phyloP scores from a whole-genome alignment of 1,140 invertebrate genomes.

The Papilio polyxenes region DNA sequence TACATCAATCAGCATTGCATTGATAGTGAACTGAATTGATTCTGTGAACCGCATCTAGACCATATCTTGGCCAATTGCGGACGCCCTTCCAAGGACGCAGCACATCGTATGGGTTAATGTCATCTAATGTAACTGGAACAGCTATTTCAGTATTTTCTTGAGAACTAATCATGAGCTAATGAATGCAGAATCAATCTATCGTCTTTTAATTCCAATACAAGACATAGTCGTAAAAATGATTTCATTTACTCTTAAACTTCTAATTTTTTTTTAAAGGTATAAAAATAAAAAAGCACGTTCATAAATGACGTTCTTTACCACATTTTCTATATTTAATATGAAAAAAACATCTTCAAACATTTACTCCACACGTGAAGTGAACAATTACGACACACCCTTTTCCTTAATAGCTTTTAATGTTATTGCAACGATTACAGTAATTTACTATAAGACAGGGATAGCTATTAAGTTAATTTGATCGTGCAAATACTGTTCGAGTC shows the following conservation, averaged over 20 bases:
- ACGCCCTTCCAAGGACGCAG: slow-evolving; percentile 64
- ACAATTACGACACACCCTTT: neutral
- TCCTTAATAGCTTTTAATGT: neutral
- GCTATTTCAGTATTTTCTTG: slow-evolving; percentile 2
- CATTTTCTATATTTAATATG: no score
- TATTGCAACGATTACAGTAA: neutral
- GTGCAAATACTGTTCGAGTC: no score
- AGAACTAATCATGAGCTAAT: neutral
- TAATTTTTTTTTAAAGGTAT: no score
- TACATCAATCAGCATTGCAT: slow-evolving; percentile 48
- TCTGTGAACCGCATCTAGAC: slow-evolving; percentile 58
- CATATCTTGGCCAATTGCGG: slow-evolving; percentile 60
- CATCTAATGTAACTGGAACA: slow-evolving; percentile 6
- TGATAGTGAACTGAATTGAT: slow-evolving; percentile 59
- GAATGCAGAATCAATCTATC: neutral
- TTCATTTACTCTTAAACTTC: no score
- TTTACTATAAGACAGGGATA: neutral
- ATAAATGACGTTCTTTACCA: no score
- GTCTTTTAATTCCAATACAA: neutral
- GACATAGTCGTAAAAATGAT: no score
- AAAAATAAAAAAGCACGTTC: no score
- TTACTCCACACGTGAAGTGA: no score
- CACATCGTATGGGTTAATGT: slow-evolving; percentile 26
- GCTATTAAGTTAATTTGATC: neutral
- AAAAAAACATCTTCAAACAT: no score